A percentile compares a stretch with the other conserved stretches of the same genome.
phyloP scores from a whole-genome alignment of 2,113 vertebrate species.

The Pluvianellus socialis region DNA sequence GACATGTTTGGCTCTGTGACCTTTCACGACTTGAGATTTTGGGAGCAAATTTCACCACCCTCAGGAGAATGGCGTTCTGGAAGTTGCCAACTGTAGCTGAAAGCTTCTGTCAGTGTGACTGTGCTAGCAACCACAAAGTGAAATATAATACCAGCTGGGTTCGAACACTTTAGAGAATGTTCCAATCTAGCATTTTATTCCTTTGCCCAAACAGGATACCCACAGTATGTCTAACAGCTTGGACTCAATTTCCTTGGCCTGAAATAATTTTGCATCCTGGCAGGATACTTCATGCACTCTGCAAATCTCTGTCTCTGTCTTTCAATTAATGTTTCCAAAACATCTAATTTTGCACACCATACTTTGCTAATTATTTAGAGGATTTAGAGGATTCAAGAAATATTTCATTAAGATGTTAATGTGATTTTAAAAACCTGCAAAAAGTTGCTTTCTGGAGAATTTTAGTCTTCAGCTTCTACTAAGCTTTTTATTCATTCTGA shows the following conservation, averaged over 20 bases:
- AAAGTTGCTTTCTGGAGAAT: neutral
- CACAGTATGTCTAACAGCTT: constrained; percentile 15
- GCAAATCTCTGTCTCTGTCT: constrained; percentile 2
- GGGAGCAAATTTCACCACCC: neutral
- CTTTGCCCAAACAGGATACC: constrained; percentile 12
- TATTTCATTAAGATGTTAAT: neutral
- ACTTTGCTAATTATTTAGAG: neutral
- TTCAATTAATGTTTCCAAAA: constrained; percentile 13
- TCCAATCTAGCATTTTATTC: neutral
- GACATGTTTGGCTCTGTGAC: neutral
- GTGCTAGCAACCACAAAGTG: constrained; percentile 17
- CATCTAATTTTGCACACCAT: neutral
- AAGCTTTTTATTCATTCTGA: neutral
- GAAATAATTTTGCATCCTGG: neutral
- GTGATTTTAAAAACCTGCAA: neutral
- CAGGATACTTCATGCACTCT: constrained; percentile 20
- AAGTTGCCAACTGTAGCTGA: constrained; percentile 2
- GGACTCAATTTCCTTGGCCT: neutral
- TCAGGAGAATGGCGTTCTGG: neutral
- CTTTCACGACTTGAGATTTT: neutral
- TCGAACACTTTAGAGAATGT: neutral
- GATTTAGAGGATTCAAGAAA: neutral
- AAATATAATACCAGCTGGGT: constrained; percentile 11
- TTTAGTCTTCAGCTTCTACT: neutral
- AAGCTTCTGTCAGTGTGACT: neutral